Percentiles rank a stretch among this genome's conserved stretches.
Evolutionary conservation across 2,797 vertebrate genomes (phyloP).

Genomic region (Eupleurogrammus muticus): DNA sequence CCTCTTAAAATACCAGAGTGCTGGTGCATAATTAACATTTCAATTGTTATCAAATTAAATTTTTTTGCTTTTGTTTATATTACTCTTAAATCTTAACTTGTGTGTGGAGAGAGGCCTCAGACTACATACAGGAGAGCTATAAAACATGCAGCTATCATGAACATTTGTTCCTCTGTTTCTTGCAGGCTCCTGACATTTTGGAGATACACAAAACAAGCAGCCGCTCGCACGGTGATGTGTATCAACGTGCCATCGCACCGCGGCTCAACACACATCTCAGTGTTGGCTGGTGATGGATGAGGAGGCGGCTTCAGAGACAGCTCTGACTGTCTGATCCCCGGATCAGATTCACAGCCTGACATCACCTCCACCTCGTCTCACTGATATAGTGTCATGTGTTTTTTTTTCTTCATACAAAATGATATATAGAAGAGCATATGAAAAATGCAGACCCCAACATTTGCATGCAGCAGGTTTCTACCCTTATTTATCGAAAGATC

Average conservation of each 20-base stretch:
- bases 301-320: slow-evolving; percentile 39
- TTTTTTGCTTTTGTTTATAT: no score
- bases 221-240: neutral
- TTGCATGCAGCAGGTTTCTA: neutral
- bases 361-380: slow-evolving; percentile 17
- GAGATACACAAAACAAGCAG: neutral
- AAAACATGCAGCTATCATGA: no score
- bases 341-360: slow-evolving; percentile 46
- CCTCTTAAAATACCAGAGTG: no score
- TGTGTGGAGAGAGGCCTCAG: no score
- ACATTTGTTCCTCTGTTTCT: neutral
- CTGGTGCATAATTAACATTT: no score
- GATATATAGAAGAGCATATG: neutral
- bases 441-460: neutral
- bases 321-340: slow-evolving; percentile 41
- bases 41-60: no score
- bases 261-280: slow-evolving; percentile 28
- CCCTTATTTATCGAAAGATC: no score
- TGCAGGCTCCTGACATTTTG: neutral
- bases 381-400: neutral
- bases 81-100: no score
- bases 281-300: slow-evolving; percentile 53
- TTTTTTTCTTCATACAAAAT: neutral
- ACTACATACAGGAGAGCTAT: neutral
- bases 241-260: neutral